Evolutionary conservation across 2,797 vertebrate species (phyloP), one percentile per base, ranked within the genome.

Genomic region (Sciurus vulgaris): DNA sequence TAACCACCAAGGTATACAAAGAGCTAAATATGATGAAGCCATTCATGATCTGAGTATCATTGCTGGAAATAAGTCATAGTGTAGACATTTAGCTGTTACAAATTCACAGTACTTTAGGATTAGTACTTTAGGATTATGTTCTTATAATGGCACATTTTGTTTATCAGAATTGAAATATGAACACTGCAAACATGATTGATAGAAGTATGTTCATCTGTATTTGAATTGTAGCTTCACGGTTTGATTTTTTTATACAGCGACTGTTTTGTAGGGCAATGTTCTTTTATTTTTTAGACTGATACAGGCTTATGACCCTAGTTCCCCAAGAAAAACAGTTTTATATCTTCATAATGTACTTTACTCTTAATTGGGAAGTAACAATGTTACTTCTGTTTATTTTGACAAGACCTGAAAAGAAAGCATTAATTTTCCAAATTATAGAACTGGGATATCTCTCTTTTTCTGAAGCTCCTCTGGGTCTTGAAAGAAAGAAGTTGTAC

Each of bases 361-460:
- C 4, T 24, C 14, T 79, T 92, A 89, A 44, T 77, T 92, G n/a
- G 28, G 24, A 86, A 96, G 17, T 84, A 69, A 26, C 26, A 47
- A 0, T 84, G 17, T 95, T 92, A 22, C 93, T 90, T 93, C 14
- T 92, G 15, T 93, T 91, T 95, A 79, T 93, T 97, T 44, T 93
- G 63, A 78, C 33, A 90, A 73, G 56, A 87, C 35, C 26, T 86
- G 17, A 44, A 67, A 73, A 79, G 49, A 88, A 89, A 76, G 38
- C 41, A 73, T 63, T 69, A 33, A 14, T 94, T 86, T 90, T 97
- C 15, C 20, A 59, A 3, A 92, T 81, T 85, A 13, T 56, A 90
- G 95, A 65, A 84, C 56, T 61, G 56, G 47, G 61, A 77, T 24
- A 83, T 93, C 30, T 93, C 70, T 89, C 9, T 94, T 30, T 92